Evolutionary conservation across 1,140 invertebrate genomes (phyloP), one percentile per base, ranked within the genome.

Genomic region (Sesamia nonagrioides): DNA sequence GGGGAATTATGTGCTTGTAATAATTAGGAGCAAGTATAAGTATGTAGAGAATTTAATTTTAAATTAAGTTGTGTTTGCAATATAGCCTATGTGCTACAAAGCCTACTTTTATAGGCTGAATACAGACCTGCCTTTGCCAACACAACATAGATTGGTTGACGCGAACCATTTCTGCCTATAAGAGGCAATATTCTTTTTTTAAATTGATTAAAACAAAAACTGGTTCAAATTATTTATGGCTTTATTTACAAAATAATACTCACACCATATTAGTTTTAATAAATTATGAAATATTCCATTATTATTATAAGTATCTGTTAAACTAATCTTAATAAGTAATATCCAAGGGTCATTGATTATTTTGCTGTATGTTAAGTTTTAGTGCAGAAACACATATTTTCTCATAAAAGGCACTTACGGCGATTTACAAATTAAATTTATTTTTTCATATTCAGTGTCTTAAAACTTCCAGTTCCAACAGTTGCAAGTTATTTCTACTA

Each of bases 351-450:
- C 1, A 50, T n/a, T 50, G 15, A n/a, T n/a, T 50, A 50, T 13
- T n/a, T 63, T 18, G 35, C 7, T 9, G 18, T 45, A 56, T 4
- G 21, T 27, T 9, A 56, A 56, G 27, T 40, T 63, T 40, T 66
- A 21, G 37, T 40, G 61, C 37, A 66, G 11, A 21, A 66, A 42
- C 61, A 40, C 1, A 40, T 37, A 37, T 40, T 21, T n/a, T 4
- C 6, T n/a, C 21, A 15, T 33, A 50, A 27, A 69, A 69, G 66
- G 66, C 66, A 69, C 66, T 69, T 69, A 27, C 11, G 66, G 66
- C 66, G 27, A 68, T 50, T 69, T 27, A 50, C 6, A 5, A 50
- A 3, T 2, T 13, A 11, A 11, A 13, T 1, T 45, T 15, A 45
- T 45, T 6, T 8, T 45, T 9, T 5, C 3, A 40, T 5, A 5